Evolutionary conservation across 2,113 vertebrate genomes (phyloP), one percentile per base, ranked within the genome.

Genomic region (Cygnus atratus): DNA sequence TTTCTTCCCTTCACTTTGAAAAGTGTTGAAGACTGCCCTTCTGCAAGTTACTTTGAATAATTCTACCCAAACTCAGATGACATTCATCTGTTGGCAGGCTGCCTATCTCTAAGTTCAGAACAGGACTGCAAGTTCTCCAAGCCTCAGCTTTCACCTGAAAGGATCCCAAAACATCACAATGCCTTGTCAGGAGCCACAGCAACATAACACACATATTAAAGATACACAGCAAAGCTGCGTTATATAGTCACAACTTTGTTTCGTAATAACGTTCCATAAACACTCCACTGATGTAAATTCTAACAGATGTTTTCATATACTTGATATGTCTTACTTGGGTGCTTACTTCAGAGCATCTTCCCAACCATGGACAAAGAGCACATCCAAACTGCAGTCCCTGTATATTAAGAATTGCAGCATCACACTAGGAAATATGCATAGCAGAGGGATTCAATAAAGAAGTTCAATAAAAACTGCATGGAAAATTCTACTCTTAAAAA

Each of bases 391-490:
- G 31, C 11, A 9, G 6, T 17, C 52, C 77, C 50, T 89, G 1
- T 13, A 52, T 46, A 50, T n/a, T 46, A 62, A 87, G 41, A 87
- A 76, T 4, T 84, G 26, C 8, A 52, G 29, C n/a, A 83, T 54
- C n/a, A 57, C 0, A 0, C 26, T 65, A 39, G 33, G 52, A 85
- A 87, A 62, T 28, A 37, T 0, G 0, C 10, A 18, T 24, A 3
- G 5, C 46, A 84, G 62, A 29, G 57, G 11, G 43, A 55, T 0
- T 84, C 11, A 87, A 22, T 48, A 48, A 48, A 41, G 41, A 84
- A 84, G 18, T 21, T 55, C 25, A 57, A 18, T 19, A 41, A 75
- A 92, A 90, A 52, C 9, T 62, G 58, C 18, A 20, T 26, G 31
- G 46, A 66, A 89, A 63, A 46, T 4, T 10, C 35, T 68, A 58